Base-by-base conservation (phyloP, 1,140 invertebrate genomes). In the Homalodisca vitripennis region DNA sequence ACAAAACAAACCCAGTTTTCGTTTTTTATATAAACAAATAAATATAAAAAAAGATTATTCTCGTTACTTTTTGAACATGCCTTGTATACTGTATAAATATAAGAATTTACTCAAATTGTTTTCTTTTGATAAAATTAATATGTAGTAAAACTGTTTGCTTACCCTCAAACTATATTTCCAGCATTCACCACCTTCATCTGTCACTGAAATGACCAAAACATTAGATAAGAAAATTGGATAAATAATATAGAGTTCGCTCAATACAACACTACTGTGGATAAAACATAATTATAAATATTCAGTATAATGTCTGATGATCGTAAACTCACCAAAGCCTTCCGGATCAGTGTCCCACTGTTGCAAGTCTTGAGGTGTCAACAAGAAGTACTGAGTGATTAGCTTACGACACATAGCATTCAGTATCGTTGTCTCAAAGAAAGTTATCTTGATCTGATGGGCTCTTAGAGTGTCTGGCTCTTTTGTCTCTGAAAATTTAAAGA, bases 161-260 rank as follows among this genome's bases (percentile, higher is more conserved):
- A 93, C 92, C 84, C 90, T 86, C 55, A 97, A 80, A 75, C 88
- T 93, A 77, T 94, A 98, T 78, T 94, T 97, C 91, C 93, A 97
- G 47, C 91, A 89, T 79, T 97, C 94, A 13, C 93, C 93, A 27
- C 87, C 86, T 81, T 95, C 93, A 77, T 96, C 93, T 66, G 89
- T 87, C 67, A 88, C 87, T 87, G 73, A 71, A 75, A 74, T 41
- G 34, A n/a, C n/a, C n/a, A n/a, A n/a, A n/a, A n/a, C n/a, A n/a
- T n/a, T n/a, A n/a, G n/a, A n/a, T n/a, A n/a, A n/a, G n/a, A n/a
- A n/a, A n/a, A n/a, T n/a, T n/a, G n/a, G n/a, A n/a, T n/a, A n/a
- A n/a, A n/a, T n/a, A n/a, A n/a, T n/a, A n/a, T n/a, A n/a, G n/a
- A n/a, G n/a, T n/a, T n/a, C n/a, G n/a, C n/a, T n/a, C n/a, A n/a